Percentiles rank a stretch among this genome's conserved stretches.
phyloP scores from a whole-genome alignment of 2,888 invertebrate genomes.

The Tyria jacobaeae region DNA sequence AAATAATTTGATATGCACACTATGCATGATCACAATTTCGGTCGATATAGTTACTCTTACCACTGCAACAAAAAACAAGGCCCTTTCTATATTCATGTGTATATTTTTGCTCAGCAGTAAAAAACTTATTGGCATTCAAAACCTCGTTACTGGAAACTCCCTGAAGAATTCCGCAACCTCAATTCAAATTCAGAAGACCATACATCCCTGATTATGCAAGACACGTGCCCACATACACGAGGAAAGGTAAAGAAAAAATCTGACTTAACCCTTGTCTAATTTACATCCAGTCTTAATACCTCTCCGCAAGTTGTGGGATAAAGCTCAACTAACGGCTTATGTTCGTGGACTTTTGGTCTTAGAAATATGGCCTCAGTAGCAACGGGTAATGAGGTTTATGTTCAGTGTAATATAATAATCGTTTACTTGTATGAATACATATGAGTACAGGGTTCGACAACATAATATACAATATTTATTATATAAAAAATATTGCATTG shows the following conservation, averaged over 20 bases:
- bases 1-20: too few relatives aligned
- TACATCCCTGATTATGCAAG: slow-evolving; percentile 3
- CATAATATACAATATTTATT: too few relatives aligned
- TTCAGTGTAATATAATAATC: too few relatives aligned
- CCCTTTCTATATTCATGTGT: background rate
- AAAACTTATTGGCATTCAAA: slow-evolving; percentile 15
- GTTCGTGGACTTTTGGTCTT: slow-evolving; percentile 57
- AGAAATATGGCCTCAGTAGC: slow-evolving; percentile 31
- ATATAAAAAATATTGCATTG: too few relatives aligned
- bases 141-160: slow-evolving; percentile 5
- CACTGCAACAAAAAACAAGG: background rate
- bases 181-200: slow-evolving; percentile 13
- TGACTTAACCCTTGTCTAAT: slow-evolving; percentile 52
- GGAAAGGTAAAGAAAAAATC: slow-evolving; percentile 31
- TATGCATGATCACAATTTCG: too few relatives aligned
- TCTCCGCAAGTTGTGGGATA: slow-evolving; percentile 56
- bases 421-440: too few relatives aligned
- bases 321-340: slow-evolving; percentile 59
- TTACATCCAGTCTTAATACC: slow-evolving; percentile 64
- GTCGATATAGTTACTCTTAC: too few relatives aligned
- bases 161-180: background rate
- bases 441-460: too few relatives aligned
- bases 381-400: slow-evolving; percentile 19
- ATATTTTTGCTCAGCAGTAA: background rate
- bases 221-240: slow-evolving; percentile 16